These are phyloP conservation scores for Andrena bicolor DNA, from an alignment of 2,888 invertebrate genomes.

Conservation along the genomic window DNA sequence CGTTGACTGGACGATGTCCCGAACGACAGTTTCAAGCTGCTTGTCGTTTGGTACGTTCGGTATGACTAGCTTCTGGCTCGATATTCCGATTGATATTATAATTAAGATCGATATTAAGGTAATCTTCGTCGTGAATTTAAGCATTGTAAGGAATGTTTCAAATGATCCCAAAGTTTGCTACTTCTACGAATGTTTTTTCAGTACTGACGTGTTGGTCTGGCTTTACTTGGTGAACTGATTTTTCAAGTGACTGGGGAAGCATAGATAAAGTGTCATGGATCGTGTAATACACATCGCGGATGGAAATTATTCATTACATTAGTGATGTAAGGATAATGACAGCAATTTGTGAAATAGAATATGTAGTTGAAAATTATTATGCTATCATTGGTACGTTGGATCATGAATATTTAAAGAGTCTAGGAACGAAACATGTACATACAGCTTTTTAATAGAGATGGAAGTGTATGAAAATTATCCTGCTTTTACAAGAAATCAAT, in stretches of 20 bases:
- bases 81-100: neutral
- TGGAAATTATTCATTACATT: neutral
- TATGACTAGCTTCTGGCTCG: neutral
- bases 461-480: no score
- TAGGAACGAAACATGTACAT: neutral
- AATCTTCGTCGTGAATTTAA: neutral
- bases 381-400: neutral
- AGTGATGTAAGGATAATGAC: no score
- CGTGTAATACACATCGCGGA: neutral
- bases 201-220: neutral
- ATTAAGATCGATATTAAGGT: neutral
- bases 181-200: neutral
- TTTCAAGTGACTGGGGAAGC: neutral
- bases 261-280: neutral
- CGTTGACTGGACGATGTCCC: neutral
- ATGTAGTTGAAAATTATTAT: neutral
- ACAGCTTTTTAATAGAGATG: no score
- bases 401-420: neutral
- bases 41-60: neutral
- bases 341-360: neutral
- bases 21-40: neutral
- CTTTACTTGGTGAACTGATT: neutral
- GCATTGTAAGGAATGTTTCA: neutral
- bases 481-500: no score
- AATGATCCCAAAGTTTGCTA: neutral